Conservation (phyloP, 1,140 invertebrate species). For the Euglossa dilemma region DNA sequence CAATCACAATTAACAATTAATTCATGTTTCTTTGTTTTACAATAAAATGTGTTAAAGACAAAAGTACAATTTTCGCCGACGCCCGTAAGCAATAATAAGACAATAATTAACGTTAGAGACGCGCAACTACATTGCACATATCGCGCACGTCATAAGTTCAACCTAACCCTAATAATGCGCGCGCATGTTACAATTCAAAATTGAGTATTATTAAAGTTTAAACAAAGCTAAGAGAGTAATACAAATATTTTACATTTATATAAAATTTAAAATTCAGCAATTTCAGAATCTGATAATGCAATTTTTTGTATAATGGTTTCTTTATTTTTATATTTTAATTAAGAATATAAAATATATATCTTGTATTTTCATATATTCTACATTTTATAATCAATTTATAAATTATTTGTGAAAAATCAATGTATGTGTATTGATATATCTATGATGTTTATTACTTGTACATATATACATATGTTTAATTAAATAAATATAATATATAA, state of each 20-base stretch:
- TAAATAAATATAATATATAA: no score
- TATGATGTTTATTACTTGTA: no score
- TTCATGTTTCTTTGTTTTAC: neutral
- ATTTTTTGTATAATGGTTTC: neutral
- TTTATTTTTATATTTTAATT: neutral
- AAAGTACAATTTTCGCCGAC: constrained; percentile 18
- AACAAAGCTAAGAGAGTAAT: neutral
- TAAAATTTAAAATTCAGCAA: neutral
- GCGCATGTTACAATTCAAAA: constrained; percentile 57
- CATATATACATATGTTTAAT: no score
- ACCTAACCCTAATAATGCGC: constrained; percentile 68
- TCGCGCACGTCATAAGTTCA: constrained; percentile 64
- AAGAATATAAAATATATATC: no score
- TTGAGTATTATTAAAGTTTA: constrained; percentile 19
- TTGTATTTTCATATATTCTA: neutral
- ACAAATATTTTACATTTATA: neutral
- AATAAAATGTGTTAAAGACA: neutral
- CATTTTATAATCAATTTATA: neutral
- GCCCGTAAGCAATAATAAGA: constrained; percentile 44
- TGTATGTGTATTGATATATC: no score
- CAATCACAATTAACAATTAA: neutral
- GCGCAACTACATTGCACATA: constrained; percentile 48
- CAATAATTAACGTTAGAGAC: constrained; percentile 61
- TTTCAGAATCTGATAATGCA: neutral
- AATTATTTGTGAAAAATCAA: no score